These are phyloP conservation scores for Lasioglossum leucozonium DNA, from an alignment of 2,888 invertebrate species.

Conservation along the genomic window DNA sequence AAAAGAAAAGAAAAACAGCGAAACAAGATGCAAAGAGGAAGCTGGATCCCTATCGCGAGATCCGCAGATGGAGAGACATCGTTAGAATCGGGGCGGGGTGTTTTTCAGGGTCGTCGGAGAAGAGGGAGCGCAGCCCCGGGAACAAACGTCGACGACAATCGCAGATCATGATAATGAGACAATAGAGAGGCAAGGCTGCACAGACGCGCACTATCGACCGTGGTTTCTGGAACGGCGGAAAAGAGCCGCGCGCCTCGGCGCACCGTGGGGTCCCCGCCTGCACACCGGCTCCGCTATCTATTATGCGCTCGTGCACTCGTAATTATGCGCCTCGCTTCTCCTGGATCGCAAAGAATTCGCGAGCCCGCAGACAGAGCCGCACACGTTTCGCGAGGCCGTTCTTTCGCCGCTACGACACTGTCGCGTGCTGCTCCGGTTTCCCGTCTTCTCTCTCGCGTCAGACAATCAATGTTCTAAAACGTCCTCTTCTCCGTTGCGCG, in stretches of 20 bases:
- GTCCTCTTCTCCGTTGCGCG: conserved; percentile 4
- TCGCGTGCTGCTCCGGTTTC: background rate
- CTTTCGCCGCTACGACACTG: conserved; percentile 22
- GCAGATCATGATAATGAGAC: conserved; percentile 56
- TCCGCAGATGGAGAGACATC: conserved; percentile 21
- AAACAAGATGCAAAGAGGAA: conserved; percentile 10
- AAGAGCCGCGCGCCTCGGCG: conserved; percentile 48
- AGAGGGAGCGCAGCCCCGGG: background rate
- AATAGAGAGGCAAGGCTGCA: conserved; percentile 39
- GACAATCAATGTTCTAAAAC: conserved; percentile 37
- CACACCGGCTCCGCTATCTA: conserved; percentile 43
- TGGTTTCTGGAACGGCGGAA: conserved; percentile 56
- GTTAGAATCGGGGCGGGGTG: conserved; percentile 42
- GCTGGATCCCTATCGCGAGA: background rate
- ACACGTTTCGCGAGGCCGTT: background rate
- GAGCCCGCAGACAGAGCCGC: conserved; percentile 16
- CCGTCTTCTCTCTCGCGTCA: background rate
- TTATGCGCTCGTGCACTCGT: conserved; percentile 63
- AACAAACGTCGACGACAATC: conserved; percentile 52
- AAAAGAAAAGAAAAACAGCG: background rate
- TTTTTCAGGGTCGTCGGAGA: conserved; percentile 43
- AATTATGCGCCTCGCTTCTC: conserved; percentile 58
- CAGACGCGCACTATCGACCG: conserved; percentile 56
- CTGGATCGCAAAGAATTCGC: conserved; percentile 58
- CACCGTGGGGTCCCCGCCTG: conserved; percentile 4